phyloP scores from a whole-genome alignment of 2,797 vertebrate genomes.

The Phyllotis vaccarum region DNA sequence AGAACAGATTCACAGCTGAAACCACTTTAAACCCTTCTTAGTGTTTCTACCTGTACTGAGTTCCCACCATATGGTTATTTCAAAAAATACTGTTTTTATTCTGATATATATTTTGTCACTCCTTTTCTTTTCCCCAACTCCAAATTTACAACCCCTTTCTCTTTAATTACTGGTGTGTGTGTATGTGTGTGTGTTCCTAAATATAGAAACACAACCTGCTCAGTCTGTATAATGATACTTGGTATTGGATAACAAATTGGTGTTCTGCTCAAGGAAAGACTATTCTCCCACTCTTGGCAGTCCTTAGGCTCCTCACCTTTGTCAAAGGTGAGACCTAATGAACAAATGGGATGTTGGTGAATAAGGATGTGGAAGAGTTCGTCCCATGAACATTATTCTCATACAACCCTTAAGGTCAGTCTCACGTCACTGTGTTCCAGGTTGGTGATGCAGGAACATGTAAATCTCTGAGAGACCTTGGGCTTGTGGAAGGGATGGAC shows the following conservation, averaged over 20 bases:
- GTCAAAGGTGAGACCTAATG: not conserved
- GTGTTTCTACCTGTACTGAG: not conserved
- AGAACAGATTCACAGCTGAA: not conserved
- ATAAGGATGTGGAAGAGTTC: fast-evolving
- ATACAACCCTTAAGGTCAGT: not conserved
- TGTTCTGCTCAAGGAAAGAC: not conserved
- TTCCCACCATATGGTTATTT: not conserved
- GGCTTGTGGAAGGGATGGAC: too few species aligned
- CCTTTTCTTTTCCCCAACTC: not conserved
- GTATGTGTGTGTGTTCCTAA: not conserved
- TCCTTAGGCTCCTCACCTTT: not conserved
- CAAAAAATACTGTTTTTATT: not conserved
- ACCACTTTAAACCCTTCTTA: not conserved
- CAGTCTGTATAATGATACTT: too few species aligned
- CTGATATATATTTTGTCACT: not conserved
- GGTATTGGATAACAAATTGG: not conserved
- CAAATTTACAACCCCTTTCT: not conserved
- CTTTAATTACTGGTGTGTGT: not conserved
- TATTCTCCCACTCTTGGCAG: not conserved
- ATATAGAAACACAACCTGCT: not conserved
- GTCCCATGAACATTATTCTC: fast-evolving
- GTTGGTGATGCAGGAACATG: fast-evolving
- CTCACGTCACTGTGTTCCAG: not conserved
- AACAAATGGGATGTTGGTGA: too few species aligned
- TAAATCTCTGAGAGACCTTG: not conserved